These are phyloP conservation scores for Subacronicta megacephala DNA, from an alignment of 2,888 invertebrate genomes.

Conservation along the genomic window DNA sequence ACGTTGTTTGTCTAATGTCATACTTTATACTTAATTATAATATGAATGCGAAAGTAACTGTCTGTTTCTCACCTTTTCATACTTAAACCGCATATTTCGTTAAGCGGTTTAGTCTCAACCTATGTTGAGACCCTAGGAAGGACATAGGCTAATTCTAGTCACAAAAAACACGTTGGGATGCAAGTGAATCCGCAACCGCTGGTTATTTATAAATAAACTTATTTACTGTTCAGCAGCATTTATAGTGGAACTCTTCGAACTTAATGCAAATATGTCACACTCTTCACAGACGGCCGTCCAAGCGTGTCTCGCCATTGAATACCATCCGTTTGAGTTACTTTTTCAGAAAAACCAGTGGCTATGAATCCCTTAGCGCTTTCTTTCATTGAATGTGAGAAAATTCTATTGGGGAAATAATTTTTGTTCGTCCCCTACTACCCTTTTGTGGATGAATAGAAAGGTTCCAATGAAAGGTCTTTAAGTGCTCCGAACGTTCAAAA, in stretches of 20 bases:
- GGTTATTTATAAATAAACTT: no score
- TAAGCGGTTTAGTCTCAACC: no score
- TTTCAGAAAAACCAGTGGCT: slow-evolving; percentile 79
- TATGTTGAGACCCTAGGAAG: no score
- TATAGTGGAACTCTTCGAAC: slow-evolving; percentile 14
- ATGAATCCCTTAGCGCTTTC: slow-evolving; percentile 73
- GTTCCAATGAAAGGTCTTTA: slow-evolving; percentile 54
- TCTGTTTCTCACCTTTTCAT: no score
- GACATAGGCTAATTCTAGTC: no score
- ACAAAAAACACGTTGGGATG: no score
- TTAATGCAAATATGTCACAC: slow-evolving; percentile 57
- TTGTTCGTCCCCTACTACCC: slow-evolving; percentile 60
- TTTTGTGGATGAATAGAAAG: slow-evolving; percentile 66
- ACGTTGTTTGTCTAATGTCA: no score
- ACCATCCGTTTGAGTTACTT: slow-evolving; percentile 73
- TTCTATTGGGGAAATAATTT: slow-evolving; percentile 82
- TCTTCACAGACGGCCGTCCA: slow-evolving; percentile 66
- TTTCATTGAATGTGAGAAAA: slow-evolving; percentile 75
- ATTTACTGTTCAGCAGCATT: slow-evolving; percentile 5
- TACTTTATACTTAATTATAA: no score
- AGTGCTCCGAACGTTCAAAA: slow-evolving; percentile 55
- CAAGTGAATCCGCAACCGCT: no score
- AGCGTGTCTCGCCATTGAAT: slow-evolving; percentile 68
- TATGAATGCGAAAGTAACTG: no score
- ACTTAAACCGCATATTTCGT: no score